Conservation (phyloP, 2,888 invertebrate species). For the Mactromeris polynyma region DNA sequence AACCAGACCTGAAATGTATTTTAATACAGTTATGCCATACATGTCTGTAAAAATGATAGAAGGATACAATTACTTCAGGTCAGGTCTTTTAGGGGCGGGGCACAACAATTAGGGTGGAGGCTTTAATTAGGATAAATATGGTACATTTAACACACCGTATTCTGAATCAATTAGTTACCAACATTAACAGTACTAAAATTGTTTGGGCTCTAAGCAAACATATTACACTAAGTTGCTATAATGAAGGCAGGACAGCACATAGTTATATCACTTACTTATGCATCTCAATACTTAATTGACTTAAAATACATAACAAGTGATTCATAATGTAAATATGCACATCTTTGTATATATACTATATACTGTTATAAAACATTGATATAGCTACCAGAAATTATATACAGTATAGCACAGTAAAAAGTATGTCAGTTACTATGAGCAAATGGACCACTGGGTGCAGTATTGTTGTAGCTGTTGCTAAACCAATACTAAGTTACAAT, state of each 20-base stretch:
- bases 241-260: background rate
- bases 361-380: background rate
- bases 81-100: too few species aligned
- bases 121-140: too few species aligned
- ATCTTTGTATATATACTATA: background rate
- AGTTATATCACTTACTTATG: background rate
- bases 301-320: background rate
- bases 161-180: background rate
- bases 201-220: background rate
- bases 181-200: background rate
- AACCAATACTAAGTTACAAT: too few species aligned
- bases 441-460: too few species aligned
- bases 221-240: background rate
- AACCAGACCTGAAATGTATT: too few species aligned
- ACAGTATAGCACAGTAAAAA: background rate
- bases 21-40: too few species aligned
- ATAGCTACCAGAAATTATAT: background rate
- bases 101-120: too few species aligned
- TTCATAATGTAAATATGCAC: conserved; percentile 10
- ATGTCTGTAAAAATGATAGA: too few species aligned
- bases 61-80: too few species aligned
- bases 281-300: background rate
- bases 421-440: background rate
- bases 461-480: too few species aligned
- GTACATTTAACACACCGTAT: background rate